Conservation (phyloP, 2,113 vertebrate genomes). For the Potamarius usumacintae region DNA sequence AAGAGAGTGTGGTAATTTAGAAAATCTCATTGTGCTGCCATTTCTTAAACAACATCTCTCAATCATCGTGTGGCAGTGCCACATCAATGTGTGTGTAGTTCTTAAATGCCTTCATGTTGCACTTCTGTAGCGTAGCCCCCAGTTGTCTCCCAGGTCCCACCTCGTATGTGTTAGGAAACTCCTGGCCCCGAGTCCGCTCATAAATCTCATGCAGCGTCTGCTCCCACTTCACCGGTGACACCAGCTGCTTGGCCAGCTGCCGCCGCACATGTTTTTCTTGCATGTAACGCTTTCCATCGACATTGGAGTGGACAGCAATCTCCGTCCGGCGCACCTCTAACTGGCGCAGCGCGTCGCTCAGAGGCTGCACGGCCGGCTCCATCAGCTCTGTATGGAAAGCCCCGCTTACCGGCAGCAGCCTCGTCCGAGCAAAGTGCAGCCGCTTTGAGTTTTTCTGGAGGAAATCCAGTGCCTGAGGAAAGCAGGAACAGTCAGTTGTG, state of each 20-base stretch:
- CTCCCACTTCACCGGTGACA: constrained; percentile 91
- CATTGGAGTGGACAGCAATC: constrained; percentile 85
- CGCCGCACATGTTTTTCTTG: constrained; percentile 72
- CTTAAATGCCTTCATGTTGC: constrained; percentile 87
- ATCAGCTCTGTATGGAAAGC: constrained; percentile 92
- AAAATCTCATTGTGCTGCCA: background rate
- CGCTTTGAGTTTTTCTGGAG: constrained; percentile 81
- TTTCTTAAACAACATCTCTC: background rate
- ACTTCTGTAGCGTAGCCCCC: constrained; percentile 80
- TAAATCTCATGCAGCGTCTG: constrained; percentile 91
- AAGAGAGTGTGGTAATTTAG: background rate
- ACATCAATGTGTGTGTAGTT: constrained; percentile 76
- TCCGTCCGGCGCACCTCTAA: constrained; percentile 79
- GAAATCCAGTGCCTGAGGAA: constrained; percentile 83
- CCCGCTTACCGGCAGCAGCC: constrained; percentile 83
- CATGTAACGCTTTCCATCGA: constrained; percentile 81
- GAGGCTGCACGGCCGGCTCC: constrained; percentile 76
- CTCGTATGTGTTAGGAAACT: constrained; percentile 86
- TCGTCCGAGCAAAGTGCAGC: constrained; percentile 77
- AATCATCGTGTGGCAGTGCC: constrained; percentile 41
- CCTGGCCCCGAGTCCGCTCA: constrained; percentile 74
- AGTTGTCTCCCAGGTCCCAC: constrained; percentile 88
- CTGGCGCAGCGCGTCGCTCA: constrained; percentile 75
- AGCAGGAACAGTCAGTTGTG: background rate
- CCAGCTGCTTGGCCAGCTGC: constrained; percentile 84